Conservation (phyloP, 2,797 vertebrate species). For the Alosa sapidissima region DNA sequence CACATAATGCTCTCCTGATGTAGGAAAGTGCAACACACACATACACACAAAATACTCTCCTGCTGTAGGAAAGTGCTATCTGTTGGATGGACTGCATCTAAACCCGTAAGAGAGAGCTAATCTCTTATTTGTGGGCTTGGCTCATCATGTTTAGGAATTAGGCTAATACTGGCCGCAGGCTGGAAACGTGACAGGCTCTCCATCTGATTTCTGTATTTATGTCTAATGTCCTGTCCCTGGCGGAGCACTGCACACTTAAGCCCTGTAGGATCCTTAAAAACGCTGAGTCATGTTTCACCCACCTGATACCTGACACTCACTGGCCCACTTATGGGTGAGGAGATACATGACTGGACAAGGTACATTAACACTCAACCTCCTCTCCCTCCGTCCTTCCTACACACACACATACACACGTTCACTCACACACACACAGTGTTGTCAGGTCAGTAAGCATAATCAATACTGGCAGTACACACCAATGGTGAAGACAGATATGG, state of each 20-base stretch:
- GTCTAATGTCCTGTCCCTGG: neutral
- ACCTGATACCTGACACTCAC: neutral
- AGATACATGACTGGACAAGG: conserved; percentile 3
- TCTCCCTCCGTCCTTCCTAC: neutral
- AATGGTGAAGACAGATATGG: neutral
- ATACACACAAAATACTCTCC: neutral
- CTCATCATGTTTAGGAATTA: neutral
- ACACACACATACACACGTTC: conserved; percentile 8
- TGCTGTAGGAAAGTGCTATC: neutral
- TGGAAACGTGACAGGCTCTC: neutral
- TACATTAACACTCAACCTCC: neutral
- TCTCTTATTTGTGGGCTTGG: neutral
- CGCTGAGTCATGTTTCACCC: neutral
- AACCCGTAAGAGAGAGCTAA: neutral
- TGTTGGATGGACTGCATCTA: neutral
- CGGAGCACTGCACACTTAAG: neutral
- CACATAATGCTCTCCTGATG: neutral
- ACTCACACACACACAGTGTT: conserved; percentile 27
- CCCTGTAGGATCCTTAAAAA: neutral
- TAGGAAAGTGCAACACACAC: neutral
- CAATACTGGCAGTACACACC: neutral
- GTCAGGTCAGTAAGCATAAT: neutral
- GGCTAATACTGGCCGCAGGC: neutral
- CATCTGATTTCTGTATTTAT: neutral
- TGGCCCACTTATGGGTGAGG: neutral